These are phyloP conservation scores for Pyrrhia umbra DNA, from an alignment of 2,888 invertebrate species.

Conservation along the genomic window DNA sequence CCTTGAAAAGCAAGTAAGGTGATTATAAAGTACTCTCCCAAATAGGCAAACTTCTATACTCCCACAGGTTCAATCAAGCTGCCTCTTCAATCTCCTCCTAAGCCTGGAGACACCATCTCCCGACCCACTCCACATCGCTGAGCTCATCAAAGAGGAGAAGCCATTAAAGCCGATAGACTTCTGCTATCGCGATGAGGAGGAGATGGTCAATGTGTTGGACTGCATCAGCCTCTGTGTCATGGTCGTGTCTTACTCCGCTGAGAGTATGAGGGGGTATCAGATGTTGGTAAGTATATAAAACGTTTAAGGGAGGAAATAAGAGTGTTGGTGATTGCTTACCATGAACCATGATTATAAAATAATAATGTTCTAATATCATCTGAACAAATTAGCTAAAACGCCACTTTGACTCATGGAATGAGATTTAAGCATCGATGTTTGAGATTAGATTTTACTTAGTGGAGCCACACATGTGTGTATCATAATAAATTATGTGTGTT, in stretches of 20 bases:
- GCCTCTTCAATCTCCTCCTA: slow-evolving; percentile 96
- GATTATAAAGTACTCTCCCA: too few relatives aligned
- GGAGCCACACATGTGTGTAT: too few relatives aligned
- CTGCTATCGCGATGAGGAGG: slow-evolving; percentile 99
- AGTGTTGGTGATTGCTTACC: too few relatives aligned
- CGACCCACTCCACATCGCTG: slow-evolving; percentile 98
- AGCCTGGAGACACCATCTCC: slow-evolving; percentile 98
- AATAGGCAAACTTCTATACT: too few relatives aligned
- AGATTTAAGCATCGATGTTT: too few relatives aligned
- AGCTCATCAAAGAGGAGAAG: slow-evolving; percentile 97
- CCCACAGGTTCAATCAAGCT: slow-evolving; percentile 96
- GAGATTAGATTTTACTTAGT: too few relatives aligned
- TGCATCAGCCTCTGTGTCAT: slow-evolving; percentile 99
- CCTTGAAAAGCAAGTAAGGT: too few relatives aligned
- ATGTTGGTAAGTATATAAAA: slow-evolving; percentile 93
- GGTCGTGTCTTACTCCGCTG: slow-evolving; percentile 99
- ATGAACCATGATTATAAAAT: too few relatives aligned
- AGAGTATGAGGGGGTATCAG: slow-evolving; percentile 97
- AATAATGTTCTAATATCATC: too few relatives aligned
- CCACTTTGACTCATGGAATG: too few relatives aligned
- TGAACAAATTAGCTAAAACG: too few relatives aligned
- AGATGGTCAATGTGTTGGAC: slow-evolving; percentile 98
- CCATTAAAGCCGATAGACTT: slow-evolving; percentile 98
- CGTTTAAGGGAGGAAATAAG: too few relatives aligned
- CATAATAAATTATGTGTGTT: slow-evolving; percentile 29